Base-by-base conservation (phyloP, 2,113 vertebrate genomes). In the Phasianus colchicus region DNA sequence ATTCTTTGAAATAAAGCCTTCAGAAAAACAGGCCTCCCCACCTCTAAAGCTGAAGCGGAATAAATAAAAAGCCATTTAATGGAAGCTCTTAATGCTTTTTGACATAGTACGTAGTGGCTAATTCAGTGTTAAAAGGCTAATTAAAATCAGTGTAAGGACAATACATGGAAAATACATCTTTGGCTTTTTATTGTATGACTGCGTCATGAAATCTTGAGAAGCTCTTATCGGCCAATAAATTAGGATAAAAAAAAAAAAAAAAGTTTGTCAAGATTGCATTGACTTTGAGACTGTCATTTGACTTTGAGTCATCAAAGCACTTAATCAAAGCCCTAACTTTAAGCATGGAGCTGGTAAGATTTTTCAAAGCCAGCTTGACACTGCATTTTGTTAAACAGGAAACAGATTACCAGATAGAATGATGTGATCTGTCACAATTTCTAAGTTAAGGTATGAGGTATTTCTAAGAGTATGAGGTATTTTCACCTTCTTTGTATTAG, bases 61-160 rank as follows among this genome's bases (percentile, higher is more conserved):
- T 87, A 95, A 94, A 96, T 88, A 92, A 86, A 90, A 92, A 93
- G 18, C 19, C 52, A 45, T 58, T 95, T 95, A 91, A 69, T 90
- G 17, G 55, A 88, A 85, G 45, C 54, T 82, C 40, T 83, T 94
- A 95, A 91, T 93, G 74, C 18, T 54, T 84, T 67, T 92, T 93
- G 85, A 92, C 89, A 86, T 55, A 80, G 70, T 30, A 86, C 32
- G 22, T 86, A 95, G 89, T 91, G 60, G 83, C 27, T 91, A 38
- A 76, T 83, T 81, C 76, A 91, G 79, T 84, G 72, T 83, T 91
- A 85, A 80, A n/a, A 81, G 92, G 18, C 52, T 78, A 88, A 85
- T 91, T 69, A 91, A 95, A 96, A 93, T 95, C 83, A 88, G 32
- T 84, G 27, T 66, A 79, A 84, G 19, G 27, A 34, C 95, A 70